Evolutionary conservation across 2,797 vertebrate genomes (phyloP), one percentile per base, ranked within the genome.

Genomic region (Gobionotothen gibberifrons): DNA sequence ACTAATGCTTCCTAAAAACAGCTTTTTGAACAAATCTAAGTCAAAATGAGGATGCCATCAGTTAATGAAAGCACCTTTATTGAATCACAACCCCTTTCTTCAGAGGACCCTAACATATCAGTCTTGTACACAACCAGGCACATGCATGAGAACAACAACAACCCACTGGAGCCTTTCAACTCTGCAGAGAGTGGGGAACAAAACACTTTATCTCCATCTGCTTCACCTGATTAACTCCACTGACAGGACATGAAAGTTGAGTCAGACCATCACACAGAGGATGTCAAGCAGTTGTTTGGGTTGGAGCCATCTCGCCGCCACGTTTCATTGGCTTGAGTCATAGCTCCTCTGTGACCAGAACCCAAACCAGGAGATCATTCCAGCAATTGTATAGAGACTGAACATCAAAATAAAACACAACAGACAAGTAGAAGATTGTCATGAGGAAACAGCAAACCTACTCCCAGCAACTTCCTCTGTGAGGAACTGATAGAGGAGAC

Each of bases 391-490:
- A 86, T 72, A 2, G 54, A 72, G 29, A 58, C 62, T 10, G 8
- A 63, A 17, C 0, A 3, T 9, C 56, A 80, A 84, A 83, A 70
- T 72, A 69, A 79, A 85, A 76, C 15, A 72, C 58, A 32, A 12
- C 39, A 32, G 56, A 72, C 58, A 49, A 69, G 58, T 58, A 69
- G 60, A 57, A 48, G 68, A 54, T 2, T 44, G 62, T 26, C 9
- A 5, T 3, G 52, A 89, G 86, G 84, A 89, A 87, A 73, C 62
- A 71, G 83, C 72, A 64, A 69, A 72, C 39, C 66, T 43, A 54
- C 83, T 89, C 87, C 85, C 76, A 49, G 57, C 2, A 5, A 75
- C 86, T 86, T 88, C 87, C 80, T 87, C 66, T 68, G 61, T n/a
- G 16, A n/a, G n/a, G 63, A 46, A 55, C 78, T 4, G 17, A 72